Conservation (phyloP, 2,113 vertebrate genomes). For the Polypterus bichir region DNA sequence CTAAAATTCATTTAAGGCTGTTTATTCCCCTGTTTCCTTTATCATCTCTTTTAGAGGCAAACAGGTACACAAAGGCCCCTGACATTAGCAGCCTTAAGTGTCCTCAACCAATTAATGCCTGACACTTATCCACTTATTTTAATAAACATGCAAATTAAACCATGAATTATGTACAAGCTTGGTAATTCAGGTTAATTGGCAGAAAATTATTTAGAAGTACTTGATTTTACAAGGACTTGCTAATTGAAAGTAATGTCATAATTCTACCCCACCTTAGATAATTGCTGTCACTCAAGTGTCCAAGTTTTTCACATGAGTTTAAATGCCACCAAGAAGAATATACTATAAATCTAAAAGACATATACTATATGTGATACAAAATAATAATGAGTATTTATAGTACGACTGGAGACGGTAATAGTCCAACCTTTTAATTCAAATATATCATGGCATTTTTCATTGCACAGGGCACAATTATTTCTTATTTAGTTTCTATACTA, state of each 20-base stretch:
- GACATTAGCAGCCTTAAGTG: constrained; percentile 33
- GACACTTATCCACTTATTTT: constrained; percentile 41
- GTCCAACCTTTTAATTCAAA: too few species aligned
- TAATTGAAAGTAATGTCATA: constrained; percentile 10
- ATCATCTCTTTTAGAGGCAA: background rate
- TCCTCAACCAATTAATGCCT: constrained; percentile 50
- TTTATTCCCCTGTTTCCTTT: too few species aligned
- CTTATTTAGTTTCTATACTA: too few species aligned
- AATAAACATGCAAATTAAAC: constrained; percentile 59
- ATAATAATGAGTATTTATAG: too few species aligned
- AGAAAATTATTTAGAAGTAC: constrained; percentile 19
- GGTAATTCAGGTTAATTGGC: constrained; percentile 45
- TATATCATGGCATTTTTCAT: too few species aligned
- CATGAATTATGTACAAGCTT: constrained; percentile 32
- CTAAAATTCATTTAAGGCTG: too few species aligned
- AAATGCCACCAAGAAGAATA: too few species aligned
- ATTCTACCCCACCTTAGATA: constrained; percentile 4
- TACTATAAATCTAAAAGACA: too few species aligned
- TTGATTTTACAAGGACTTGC: background rate
- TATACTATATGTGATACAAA: too few species aligned
- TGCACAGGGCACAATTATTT: too few species aligned
- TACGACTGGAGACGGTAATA: too few species aligned
- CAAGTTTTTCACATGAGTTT: too few species aligned
- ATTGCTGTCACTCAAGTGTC: background rate
- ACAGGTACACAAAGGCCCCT: constrained; percentile 12